Base-by-base conservation (phyloP, 2,888 invertebrate species). In the Sialis fuliginosa region DNA sequence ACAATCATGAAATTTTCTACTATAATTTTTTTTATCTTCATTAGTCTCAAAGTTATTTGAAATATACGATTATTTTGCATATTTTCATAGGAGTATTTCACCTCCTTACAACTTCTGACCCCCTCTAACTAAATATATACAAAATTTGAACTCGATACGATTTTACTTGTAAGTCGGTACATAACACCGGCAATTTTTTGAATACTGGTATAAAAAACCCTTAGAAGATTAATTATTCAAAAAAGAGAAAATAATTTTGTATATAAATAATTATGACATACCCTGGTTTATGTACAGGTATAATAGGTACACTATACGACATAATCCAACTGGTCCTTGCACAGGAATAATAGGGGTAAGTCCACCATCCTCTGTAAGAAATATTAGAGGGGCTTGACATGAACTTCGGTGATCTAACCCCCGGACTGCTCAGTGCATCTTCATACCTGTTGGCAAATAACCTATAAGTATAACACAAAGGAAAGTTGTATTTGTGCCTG, bases 341-440 rank as follows among this genome's bases (percentile, higher is more conserved):
- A 65, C 91, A 91, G 53, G 86, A 86, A 63, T 81, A 89, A 62
- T 90, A 91, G 1, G 91, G 90, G 57, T 75, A 80, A 12, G 89
- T 90, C 90, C 90, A 91, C 79, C 85, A 84, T 30, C 88, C 85
- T 57, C 76, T 71, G 51, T 73, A 73, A 50, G 76, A 73, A 49
- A 72, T 68, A 46, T 74, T 73, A n/a, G 72, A 70, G 10, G 76
- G 74, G 44, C 75, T 73, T 48, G 73, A 68, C 70, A 79, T 75
- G 62, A 80, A 80, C 62, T 79, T 80, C 13, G 78, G 74, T n/a
- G 79, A 79, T 44, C 78, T 69, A 39, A 79, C 65, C 13, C 70
- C 67, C 49, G 75, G 74, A 51, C 68, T 73, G 46, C 73, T 72
- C 53, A 72, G 72, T 2, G 77, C 75, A 54, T 78, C 77, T 51